Conservation (phyloP, 2,797 vertebrate genomes). For the Jordanella pulchra region DNA sequence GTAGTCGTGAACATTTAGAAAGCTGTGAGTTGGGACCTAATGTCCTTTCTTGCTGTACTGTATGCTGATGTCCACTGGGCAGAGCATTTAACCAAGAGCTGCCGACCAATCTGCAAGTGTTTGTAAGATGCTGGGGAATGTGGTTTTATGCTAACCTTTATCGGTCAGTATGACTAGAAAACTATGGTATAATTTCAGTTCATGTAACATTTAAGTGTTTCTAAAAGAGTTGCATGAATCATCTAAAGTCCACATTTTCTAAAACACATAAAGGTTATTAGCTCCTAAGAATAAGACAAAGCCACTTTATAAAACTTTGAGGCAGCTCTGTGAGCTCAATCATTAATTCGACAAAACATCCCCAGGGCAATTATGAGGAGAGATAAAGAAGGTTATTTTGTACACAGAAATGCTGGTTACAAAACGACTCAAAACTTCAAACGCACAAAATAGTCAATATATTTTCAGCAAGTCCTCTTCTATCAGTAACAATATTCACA, state of each 20-base stretch:
- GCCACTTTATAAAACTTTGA: background rate
- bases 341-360: background rate
- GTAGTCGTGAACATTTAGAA: background rate
- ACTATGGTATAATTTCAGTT: no score
- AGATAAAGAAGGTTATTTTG: background rate
- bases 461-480: background rate
- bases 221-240: background rate
- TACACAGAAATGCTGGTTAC: background rate
- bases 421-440: background rate
- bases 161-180: background rate
- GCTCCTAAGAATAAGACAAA: background rate
- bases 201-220: background rate
- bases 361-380: background rate
- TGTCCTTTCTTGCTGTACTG: background rate
- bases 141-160: background rate
- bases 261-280: background rate
- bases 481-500: background rate
- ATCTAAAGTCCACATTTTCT: background rate
- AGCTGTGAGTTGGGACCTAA: background rate
- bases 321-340: background rate
- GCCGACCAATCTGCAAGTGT: background rate
- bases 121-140: background rate
- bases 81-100: background rate
- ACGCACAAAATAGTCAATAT: background rate
- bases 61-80: background rate